Evolutionary conservation across 2,888 invertebrate species (phyloP), one percentile per base, ranked within the genome.

Genomic region (Xiphydria camelus): DNA sequence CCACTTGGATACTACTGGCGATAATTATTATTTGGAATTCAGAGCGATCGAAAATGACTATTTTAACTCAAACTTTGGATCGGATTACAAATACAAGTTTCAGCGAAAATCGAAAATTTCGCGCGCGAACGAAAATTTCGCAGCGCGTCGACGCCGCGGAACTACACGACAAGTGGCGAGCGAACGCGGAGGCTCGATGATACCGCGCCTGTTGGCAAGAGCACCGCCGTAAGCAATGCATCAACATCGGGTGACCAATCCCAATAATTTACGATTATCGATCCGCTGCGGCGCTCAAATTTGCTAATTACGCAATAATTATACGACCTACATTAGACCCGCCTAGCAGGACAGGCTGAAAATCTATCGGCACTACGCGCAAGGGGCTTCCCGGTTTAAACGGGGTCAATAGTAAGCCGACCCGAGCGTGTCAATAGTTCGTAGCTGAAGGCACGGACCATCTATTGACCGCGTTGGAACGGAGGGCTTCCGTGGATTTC

Each of bases 221-320:
- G 49, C 51, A 51, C 49, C 51, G 55, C 57, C 56, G 55, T 58
- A 51, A 57, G 63, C 59, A 57, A 64, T 66, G 63, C 63, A 62
- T 66, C 63, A 64, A 55, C 55, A 42, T 59, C 53, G 59, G 55
- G 51, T 55, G 56, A 62, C 59, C 67, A 65, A 62, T 66, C 53
- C 64, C 66, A 61, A 70, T 68, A 66, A 61, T 59, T 60, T 55
- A 56, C 64, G 66, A 66, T 66, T 65, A 66, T 59, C 56, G 60
- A 59, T 55, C 57, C 53, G 55, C 53, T 58, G 58, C 57, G 62
- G 58, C 59, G 64, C 60, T 66, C 64, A 64, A 70, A 70, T 70
- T 70, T 64, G 67, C 68, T 70, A 70, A 70, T 70, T 69, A 68
- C 66, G 62, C 64, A 69, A 69, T 70, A 66, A 70, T 69, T 69